phyloP scores from a whole-genome alignment of 2,888 invertebrate species.

The Eupithecia tripunctaria region DNA sequence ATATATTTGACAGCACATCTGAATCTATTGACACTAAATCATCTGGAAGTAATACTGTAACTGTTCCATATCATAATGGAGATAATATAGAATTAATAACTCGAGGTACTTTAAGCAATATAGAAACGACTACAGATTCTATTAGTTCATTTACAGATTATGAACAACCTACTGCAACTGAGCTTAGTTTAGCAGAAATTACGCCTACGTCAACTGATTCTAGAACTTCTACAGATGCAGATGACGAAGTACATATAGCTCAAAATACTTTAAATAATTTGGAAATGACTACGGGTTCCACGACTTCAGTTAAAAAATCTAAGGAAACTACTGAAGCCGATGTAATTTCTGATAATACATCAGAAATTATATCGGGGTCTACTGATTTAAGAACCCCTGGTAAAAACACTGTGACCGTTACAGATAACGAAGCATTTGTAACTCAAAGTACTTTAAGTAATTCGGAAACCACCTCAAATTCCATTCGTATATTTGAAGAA shows the following conservation, averaged over 20 bases:
- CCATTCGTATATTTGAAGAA: not conserved
- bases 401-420: not conserved
- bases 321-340: not conserved
- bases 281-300: not conserved
- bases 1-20: not conserved
- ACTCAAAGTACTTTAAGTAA: not conserved
- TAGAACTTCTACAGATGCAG: not conserved
- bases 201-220: not conserved
- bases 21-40: not conserved
- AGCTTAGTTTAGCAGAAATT: not conserved
- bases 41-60: not conserved
- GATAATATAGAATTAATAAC: not conserved
- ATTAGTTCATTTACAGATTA: not conserved
- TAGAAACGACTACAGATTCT: not conserved
- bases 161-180: not conserved
- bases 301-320: not conserved
- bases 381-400: not conserved
- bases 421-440: not conserved
- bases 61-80: not conserved
- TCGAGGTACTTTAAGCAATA: not conserved
- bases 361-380: not conserved
- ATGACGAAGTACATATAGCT: not conserved
- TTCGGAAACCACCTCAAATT: not conserved
- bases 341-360: not conserved
- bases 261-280: not conserved